These are phyloP conservation scores for Pteria penguin DNA, from an alignment of 2,888 invertebrate genomes.

Conservation along the genomic window DNA sequence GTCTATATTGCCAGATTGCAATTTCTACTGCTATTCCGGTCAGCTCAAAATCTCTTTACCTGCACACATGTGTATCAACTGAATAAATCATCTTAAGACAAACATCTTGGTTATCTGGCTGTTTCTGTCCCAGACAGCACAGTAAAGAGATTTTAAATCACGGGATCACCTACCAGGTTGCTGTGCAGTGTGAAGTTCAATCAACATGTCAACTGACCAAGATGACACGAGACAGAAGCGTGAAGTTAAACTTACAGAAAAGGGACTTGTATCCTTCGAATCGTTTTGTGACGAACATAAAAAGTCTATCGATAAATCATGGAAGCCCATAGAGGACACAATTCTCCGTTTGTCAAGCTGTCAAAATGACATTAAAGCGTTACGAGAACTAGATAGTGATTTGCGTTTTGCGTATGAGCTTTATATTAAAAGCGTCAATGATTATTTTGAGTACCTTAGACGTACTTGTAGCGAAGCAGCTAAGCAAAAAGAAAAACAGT, in stretches of 20 bases:
- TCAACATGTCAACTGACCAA: not conserved
- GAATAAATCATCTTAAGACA: too few relatives aligned
- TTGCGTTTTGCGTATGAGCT: not conserved
- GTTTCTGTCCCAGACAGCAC: too few relatives aligned
- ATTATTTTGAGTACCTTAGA: not conserved
- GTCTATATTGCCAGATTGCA: too few relatives aligned
- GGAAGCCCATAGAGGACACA: conserved; percentile 1
- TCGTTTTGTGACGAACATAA: not conserved
- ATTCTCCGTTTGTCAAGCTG: not conserved
- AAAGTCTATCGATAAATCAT: not conserved
- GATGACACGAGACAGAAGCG: not conserved
- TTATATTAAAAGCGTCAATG: not conserved
- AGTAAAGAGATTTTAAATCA: conserved; percentile 4
- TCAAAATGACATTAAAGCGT: not conserved
- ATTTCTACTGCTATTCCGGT: too few relatives aligned
- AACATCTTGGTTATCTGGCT: too few relatives aligned
- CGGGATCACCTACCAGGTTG: too few relatives aligned
- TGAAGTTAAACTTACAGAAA: not conserved
- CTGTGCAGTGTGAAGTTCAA: too few relatives aligned
- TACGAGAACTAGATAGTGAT: not conserved
- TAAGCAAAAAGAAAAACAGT: not conserved
- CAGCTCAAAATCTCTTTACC: too few relatives aligned
- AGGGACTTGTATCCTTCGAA: not conserved
- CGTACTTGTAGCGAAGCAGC: not conserved
- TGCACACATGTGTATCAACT: too few relatives aligned